phyloP scores from a whole-genome alignment of 1,140 invertebrate genomes.

The Meteorus sp. region DNA sequence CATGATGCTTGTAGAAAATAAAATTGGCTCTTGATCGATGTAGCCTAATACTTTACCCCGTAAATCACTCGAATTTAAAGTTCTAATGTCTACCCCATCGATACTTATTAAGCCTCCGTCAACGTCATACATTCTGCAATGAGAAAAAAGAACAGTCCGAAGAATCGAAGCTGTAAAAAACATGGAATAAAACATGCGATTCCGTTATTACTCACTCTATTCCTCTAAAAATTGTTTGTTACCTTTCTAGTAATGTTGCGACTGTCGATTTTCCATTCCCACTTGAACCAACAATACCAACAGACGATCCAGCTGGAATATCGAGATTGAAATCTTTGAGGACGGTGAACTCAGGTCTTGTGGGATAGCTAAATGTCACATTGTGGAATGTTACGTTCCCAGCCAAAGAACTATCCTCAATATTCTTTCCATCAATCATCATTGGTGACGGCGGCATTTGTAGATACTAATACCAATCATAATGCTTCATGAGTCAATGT shows the following conservation, averaged over 20 bases:
- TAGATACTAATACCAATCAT: constrained; percentile 70
- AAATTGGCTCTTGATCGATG: constrained; percentile 90
- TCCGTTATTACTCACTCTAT: no score
- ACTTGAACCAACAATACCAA: constrained; percentile 88
- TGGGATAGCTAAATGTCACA: constrained; percentile 87
- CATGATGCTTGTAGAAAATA: constrained; percentile 88
- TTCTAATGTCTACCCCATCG: constrained; percentile 75
- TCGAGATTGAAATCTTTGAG: constrained; percentile 79
- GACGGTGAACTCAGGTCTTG: constrained; percentile 76
- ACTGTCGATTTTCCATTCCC: constrained; percentile 93
- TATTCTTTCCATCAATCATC: constrained; percentile 70
- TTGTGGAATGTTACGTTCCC: constrained; percentile 85
- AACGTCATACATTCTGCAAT: constrained; percentile 82
- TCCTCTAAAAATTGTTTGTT: constrained; percentile 18
- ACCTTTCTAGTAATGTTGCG: constrained; percentile 82
- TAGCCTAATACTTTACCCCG: constrained; percentile 80
- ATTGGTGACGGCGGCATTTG: constrained; percentile 73
- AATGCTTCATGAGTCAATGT: background rate
- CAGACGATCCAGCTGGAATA: constrained; percentile 83
- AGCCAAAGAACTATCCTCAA: constrained; percentile 73
- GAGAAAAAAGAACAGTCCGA: no score
- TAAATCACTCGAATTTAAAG: constrained; percentile 84
- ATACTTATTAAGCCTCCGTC: constrained; percentile 74
- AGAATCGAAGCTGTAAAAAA: constrained; percentile 6
- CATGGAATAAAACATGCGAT: no score